Evolutionary conservation across 2,113 vertebrate genomes (phyloP).

Genomic region (Bubo bubo): DNA sequence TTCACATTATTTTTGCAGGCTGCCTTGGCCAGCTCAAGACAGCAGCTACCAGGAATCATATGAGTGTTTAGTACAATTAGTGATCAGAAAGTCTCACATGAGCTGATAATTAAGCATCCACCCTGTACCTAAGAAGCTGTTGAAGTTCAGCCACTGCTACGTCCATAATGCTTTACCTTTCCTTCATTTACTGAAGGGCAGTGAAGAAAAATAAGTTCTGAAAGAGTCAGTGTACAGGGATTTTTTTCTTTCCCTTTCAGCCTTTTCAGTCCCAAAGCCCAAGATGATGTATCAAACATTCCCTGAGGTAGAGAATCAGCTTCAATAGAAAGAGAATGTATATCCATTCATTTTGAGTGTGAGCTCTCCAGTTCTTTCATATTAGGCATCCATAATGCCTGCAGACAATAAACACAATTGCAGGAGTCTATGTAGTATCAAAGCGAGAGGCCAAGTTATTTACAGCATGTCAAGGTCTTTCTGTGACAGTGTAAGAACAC

Average conservation of each 20-base stretch:
- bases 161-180: constrained; percentile 1
- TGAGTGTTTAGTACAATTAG: background rate
- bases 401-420: constrained; percentile 67
- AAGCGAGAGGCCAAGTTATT: constrained; percentile 55
- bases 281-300: constrained; percentile 56
- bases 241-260: constrained; percentile 32
- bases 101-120: background rate
- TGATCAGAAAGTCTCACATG: background rate
- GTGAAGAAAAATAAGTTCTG: constrained; percentile 53
- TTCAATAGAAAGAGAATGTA: constrained; percentile 69
- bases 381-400: constrained; percentile 45
- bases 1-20: background rate
- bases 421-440: constrained; percentile 39
- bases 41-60: background rate
- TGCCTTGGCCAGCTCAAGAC: background rate
- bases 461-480: constrained; percentile 75
- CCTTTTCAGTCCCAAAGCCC: constrained; percentile 39
- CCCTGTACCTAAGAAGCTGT: background rate
- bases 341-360: constrained; percentile 70
- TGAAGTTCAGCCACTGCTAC: background rate
- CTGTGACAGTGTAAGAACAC: constrained; percentile 48
- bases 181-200: constrained; percentile 2
- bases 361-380: constrained; percentile 60
- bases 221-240: background rate
- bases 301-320: constrained; percentile 53